phyloP scores from a whole-genome alignment of 1,140 invertebrate genomes.

The Lepidurus arcticus region DNA sequence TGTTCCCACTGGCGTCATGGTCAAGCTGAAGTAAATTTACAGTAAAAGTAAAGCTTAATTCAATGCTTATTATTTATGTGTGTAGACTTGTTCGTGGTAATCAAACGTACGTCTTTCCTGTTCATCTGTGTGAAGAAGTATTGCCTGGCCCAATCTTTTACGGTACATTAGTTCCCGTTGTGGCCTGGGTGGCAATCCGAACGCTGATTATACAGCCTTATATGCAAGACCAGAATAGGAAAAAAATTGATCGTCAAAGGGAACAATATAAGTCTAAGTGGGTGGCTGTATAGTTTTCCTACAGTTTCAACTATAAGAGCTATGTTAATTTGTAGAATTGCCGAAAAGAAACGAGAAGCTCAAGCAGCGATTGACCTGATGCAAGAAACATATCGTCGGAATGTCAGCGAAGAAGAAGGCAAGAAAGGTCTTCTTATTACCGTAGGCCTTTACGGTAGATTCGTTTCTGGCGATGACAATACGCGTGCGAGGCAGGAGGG shows the following conservation, averaged over 20 bases:
- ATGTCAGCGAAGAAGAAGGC: slow-evolving; percentile 66
- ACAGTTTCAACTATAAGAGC: slow-evolving; percentile 28
- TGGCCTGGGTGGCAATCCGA: slow-evolving; percentile 73
- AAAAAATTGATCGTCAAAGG: slow-evolving; percentile 66
- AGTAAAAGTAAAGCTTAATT: background rate
- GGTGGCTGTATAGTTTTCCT: background rate
- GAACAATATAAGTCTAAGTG: slow-evolving; percentile 64
- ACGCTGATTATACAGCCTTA: slow-evolving; percentile 83
- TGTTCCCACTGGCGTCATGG: slow-evolving; percentile 73
- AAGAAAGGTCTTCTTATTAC: slow-evolving; percentile 78
- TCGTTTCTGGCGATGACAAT: slow-evolving; percentile 34
- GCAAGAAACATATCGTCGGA: slow-evolving; percentile 70
- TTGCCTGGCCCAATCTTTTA: slow-evolving; percentile 86
- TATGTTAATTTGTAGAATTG: slow-evolving; percentile 50
- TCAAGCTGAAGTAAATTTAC: slow-evolving; percentile 72
- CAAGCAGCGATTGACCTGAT: slow-evolving; percentile 79
- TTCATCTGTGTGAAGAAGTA: slow-evolving; percentile 84
- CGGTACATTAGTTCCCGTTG: slow-evolving; percentile 76
- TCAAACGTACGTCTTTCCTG: slow-evolving; percentile 82
- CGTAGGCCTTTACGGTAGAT: slow-evolving; percentile 69
- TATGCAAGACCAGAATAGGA: slow-evolving; percentile 63
- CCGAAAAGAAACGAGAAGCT: slow-evolving; percentile 74
- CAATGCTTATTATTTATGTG: slow-evolving; percentile 34
- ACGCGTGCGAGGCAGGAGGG: slow-evolving; percentile 40
- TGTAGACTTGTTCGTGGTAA: slow-evolving; percentile 72